phyloP scores from a whole-genome alignment of 2,888 invertebrate genomes.

The Callyntrura guangdongensis region DNA sequence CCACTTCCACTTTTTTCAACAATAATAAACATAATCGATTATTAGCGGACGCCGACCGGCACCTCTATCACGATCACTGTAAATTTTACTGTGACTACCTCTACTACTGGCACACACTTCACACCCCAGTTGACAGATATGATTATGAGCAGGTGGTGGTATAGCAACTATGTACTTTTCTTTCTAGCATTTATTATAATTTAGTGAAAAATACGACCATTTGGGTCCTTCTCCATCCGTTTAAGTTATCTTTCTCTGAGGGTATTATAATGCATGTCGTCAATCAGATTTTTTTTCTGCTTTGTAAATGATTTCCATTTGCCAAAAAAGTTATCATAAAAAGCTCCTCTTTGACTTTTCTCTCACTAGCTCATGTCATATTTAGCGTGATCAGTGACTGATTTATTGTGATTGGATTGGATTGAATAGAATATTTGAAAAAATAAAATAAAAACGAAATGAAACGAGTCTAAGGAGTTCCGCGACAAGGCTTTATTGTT shows the following conservation, averaged over 20 bases:
- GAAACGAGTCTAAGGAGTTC: not conserved
- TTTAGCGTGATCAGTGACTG: conserved; percentile 68
- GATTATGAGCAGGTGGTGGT: conserved; percentile 4
- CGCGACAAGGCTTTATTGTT: not conserved
- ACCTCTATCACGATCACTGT: not conserved
- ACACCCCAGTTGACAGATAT: conserved; percentile 56
- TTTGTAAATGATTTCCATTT: conserved; percentile 31
- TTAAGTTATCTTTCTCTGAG: conserved; percentile 8
- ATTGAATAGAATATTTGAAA: conserved; percentile 52
- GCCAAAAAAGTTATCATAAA: conserved; percentile 40
- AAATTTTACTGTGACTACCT: not conserved
- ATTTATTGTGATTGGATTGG: conserved; percentile 79
- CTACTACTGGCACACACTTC: conserved; percentile 34
- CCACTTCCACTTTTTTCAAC: conserved; percentile 28
- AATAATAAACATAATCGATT: conserved; percentile 58
- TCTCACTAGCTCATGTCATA: conserved; percentile 56
- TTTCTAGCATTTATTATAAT: conserved; percentile 6
- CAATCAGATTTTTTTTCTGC: conserved; percentile 39
- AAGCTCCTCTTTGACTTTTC: conserved; percentile 23
- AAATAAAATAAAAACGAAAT: not conserved
- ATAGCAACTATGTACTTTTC: not conserved
- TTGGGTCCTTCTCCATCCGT: not conserved
- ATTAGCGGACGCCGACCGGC: conserved; percentile 17
- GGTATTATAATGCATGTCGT: not conserved
- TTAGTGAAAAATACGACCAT: not conserved